These are phyloP conservation scores for Chunga burmeisteri DNA, from an alignment of 2,113 vertebrate genomes.

Conservation along the genomic window DNA sequence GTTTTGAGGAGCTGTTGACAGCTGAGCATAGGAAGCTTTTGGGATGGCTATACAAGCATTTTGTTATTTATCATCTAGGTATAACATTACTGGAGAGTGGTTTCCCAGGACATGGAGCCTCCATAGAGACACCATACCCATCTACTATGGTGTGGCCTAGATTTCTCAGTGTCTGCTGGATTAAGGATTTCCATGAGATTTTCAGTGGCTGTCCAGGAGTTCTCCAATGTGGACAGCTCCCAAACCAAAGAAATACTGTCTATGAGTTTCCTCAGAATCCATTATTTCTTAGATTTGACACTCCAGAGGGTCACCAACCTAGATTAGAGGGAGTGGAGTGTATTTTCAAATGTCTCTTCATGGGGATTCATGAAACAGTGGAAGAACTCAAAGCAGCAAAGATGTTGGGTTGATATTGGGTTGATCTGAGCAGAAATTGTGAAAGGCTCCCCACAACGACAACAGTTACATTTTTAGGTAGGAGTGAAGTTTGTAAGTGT, in stretches of 20 bases:
- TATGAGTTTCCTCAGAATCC: neutral
- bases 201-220: neutral
- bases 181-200: neutral
- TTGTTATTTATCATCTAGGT: neutral
- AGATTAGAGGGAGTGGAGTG: neutral
- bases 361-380: neutral
- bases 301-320: neutral
- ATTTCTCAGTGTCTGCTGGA: neutral
- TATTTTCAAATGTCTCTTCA: neutral
- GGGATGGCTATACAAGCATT: neutral
- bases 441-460: slow-evolving; percentile 1
- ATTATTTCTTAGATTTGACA: neutral
- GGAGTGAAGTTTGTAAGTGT: slow-evolving; percentile 43
- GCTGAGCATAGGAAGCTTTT: neutral
- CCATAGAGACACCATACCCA: neutral
- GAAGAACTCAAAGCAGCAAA: neutral
- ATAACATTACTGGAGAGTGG: rapidly evolving
- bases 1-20: neutral
- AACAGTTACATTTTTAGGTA: slow-evolving; percentile 13
- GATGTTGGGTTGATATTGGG: neutral
- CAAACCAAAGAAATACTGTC: neutral
- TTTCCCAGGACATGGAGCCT: neutral
- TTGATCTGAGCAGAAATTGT: slow-evolving; percentile 21
- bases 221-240: neutral
- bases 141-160: neutral